phyloP scores from a whole-genome alignment of 2,888 invertebrate genomes.

The Cerceris rybyensis region DNA sequence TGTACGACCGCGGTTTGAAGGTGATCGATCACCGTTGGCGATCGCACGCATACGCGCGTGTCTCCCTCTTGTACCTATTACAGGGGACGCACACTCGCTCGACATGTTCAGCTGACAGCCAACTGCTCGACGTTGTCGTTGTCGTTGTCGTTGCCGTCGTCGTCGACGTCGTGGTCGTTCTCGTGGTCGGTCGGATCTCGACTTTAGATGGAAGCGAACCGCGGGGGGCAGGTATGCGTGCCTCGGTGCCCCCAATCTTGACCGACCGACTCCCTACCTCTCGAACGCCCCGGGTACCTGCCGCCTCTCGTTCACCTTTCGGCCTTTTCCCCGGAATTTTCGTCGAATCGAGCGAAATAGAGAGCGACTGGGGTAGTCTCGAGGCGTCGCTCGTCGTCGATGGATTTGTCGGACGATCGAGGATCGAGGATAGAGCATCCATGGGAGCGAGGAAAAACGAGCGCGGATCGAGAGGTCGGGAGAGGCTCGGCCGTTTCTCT shows the following conservation, averaged over 20 bases:
- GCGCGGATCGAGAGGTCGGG: too few relatives aligned
- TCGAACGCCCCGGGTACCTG: too few relatives aligned
- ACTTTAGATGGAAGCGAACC: constrained; percentile 61
- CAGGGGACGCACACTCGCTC: constrained; percentile 48
- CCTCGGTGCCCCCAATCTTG: constrained; percentile 55
- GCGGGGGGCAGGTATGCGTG: constrained; percentile 54
- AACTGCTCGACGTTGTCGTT: constrained; percentile 31
- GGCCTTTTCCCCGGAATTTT: too few relatives aligned
- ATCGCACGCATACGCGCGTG: constrained; percentile 57
- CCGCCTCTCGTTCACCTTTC: too few relatives aligned
- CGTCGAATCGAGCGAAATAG: too few relatives aligned
- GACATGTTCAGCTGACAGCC: constrained; percentile 58
- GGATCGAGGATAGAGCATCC: too few relatives aligned
- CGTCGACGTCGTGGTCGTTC: constrained; percentile 32
- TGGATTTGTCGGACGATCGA: too few relatives aligned
- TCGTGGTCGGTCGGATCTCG: constrained; percentile 60
- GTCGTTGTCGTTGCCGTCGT: constrained; percentile 13
- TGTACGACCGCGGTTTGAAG: constrained; percentile 74
- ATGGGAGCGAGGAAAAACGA: too few relatives aligned
- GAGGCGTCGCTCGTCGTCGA: too few relatives aligned
- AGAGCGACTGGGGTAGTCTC: too few relatives aligned
- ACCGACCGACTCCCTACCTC: constrained; percentile 45
- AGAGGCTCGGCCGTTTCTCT: background rate
- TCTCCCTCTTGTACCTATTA: constrained; percentile 32
- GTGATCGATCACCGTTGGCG: constrained; percentile 78